Evolutionary conservation across 2,797 vertebrate genomes (phyloP).

Genomic region (Sebastes jordani): DNA sequence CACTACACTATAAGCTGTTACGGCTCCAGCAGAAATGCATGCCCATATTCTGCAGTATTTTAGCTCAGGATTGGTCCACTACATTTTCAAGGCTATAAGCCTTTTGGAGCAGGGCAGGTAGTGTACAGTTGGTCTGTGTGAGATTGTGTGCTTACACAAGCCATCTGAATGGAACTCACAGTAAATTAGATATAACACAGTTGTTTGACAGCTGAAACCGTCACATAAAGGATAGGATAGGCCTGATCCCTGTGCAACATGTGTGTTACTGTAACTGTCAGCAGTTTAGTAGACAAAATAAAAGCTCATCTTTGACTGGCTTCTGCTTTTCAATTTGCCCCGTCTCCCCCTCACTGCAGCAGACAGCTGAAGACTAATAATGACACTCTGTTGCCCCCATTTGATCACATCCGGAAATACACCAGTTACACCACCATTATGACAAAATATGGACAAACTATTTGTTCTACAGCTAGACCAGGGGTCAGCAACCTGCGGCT

Average conservation of each 20-base stretch:
- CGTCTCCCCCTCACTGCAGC: background rate
- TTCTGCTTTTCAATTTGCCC: background rate
- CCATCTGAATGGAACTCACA: background rate
- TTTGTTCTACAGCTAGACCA: background rate
- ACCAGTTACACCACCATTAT: background rate
- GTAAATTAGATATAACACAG: background rate
- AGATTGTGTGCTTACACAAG: background rate
- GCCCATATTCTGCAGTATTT: background rate
- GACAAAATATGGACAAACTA: background rate
- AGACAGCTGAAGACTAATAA: background rate
- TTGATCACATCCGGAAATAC: conserved; percentile 40
- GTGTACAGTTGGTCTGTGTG: background rate
- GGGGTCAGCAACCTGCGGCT: no score
- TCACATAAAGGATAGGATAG: background rate
- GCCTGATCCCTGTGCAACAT: background rate
- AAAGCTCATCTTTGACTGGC: background rate
- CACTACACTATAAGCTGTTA: background rate
- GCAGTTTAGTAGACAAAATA: background rate
- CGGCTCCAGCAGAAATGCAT: background rate
- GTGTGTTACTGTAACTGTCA: background rate
- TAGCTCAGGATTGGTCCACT: background rate
- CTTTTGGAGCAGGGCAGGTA: background rate
- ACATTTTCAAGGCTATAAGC: background rate
- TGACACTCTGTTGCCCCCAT: conserved; percentile 42
- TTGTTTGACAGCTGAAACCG: background rate